Evolutionary conservation across 2,113 vertebrate species (phyloP), one percentile per base, ranked within the genome.

Genomic region (Rostratula benghalensis): DNA sequence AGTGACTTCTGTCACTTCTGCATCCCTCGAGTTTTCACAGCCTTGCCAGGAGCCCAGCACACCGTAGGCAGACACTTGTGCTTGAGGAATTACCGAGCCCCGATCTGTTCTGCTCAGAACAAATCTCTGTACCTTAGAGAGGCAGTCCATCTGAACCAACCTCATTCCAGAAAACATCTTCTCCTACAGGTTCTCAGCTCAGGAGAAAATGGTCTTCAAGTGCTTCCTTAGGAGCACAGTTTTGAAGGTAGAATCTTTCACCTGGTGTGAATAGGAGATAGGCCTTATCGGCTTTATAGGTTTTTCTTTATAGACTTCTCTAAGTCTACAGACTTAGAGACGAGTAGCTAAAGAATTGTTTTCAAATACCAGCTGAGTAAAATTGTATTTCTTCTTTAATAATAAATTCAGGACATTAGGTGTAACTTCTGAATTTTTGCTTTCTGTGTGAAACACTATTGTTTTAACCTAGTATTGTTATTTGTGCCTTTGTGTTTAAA

Each of bases 1-100:
- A 81, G 79, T 45, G 64, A 77, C 76, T 96, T 94, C 46, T 90
- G 82, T 90, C 93, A 76, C 90, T 89, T 93, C 73, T 83, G 61
- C 83, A 73, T 92, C 89, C 88, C 80, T 87, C 8, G 1, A 96
- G 73, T 22, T 81, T 56, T 21, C 80, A 37, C 0, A 0, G 85
- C 82, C 73, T 64, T 23, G 50, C 88, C 93, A 93, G 71, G 54
- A 90, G 59, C 37, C 11, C 16, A 1, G 63, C 15, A 31, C 54
- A 85, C 61, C 67, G 43, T 24, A 64, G 30, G 14, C 43, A 6
- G 65, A 35, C 10, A 45, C 43, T 16, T 19, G 0, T 0, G 0
- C n/a, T 31, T 57, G 63, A 70, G 83, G 73, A 83, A 90, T 50
- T 64, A 10, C 23, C 0, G 2, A 63, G 37, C 41, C 39, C 37